Base-by-base conservation (phyloP, 1,140 invertebrate species). In the Sesamia nonagrioides region DNA sequence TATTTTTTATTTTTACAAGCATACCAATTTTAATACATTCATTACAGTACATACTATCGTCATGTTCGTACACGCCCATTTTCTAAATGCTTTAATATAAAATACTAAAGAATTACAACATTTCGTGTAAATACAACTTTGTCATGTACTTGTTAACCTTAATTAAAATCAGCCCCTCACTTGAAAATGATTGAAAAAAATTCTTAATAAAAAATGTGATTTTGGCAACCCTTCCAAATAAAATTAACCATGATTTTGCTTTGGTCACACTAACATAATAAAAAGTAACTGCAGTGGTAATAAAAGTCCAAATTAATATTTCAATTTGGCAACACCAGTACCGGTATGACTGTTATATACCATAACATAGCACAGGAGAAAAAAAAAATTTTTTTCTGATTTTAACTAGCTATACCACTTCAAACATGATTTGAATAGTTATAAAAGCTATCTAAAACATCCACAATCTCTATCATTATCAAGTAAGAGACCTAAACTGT, bases 61-160 rank as follows among this genome's bases (percentile, higher is more conserved):
- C 6, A 73, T 42, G 45, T 17, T 40, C 18, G 37, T 42, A 42
- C 17, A 40, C 54, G 52, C 52, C 33, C 52, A 17, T 18, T 45
- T 40, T 42, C 37, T 52, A 33, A 40, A 42, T 40, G n/a, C 18
- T 4, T 72, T 27, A 54, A 42, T 42, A 45, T 40, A 54, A 68
- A 50, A 54, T 33, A 66, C 35, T 77, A 63, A 75, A 77, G 35
- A 40, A 72, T 45, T 54, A 66, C 61, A 77, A 77, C 74, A 76
- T 17, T 54, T 77, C 48, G 68, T 68, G n/a, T 56, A 56, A 77
- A 68, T 77, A 77, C 74, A 77, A 77, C 74, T 40, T 77, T 77
- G 74, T 77, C 74, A 77, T 77, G 74, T 77, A 77, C 74, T 77
- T 77, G 42, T 68, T 68, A 2, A 77, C 68, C 74, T 66, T 54